Evolutionary conservation across 2,797 vertebrate species (phyloP).

Genomic region (Takifugu rubripes): DNA sequence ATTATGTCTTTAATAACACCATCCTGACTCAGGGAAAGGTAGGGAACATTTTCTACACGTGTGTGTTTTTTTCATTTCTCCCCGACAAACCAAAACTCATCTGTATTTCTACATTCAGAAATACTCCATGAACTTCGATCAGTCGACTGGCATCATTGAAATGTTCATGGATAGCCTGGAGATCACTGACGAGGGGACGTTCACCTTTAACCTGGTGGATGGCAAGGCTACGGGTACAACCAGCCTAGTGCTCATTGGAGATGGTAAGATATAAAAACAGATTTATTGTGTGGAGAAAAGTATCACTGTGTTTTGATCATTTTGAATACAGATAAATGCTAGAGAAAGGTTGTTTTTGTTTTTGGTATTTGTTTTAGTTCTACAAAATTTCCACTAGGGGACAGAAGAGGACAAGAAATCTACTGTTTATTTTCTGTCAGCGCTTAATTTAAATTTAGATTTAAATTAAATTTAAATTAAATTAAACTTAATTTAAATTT

Average conservation of each 20-base stretch:
- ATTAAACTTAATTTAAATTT: background rate
- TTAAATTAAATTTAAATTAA: background rate
- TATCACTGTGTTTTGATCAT: background rate
- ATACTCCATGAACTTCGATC: slow-evolving; percentile 92
- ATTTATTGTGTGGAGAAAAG: background rate
- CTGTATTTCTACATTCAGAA: slow-evolving; percentile 78
- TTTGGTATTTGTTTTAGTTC: slow-evolving; percentile 39
- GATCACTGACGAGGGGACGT: slow-evolving; percentile 92
- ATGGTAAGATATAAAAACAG: slow-evolving; percentile 73
- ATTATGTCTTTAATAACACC: slow-evolving; percentile 90
- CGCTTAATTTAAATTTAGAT: background rate
- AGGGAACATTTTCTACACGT: slow-evolving; percentile 4
- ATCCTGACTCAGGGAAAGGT: slow-evolving; percentile 88
- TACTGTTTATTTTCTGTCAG: background rate
- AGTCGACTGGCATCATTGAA: slow-evolving; percentile 87
- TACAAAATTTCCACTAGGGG: slow-evolving; percentile 55
- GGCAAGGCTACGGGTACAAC: slow-evolving; percentile 93
- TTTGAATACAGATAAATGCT: background rate
- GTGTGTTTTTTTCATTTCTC: background rate
- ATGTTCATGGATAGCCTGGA: slow-evolving; percentile 96
- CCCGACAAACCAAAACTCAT: background rate
- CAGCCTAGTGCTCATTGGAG: slow-evolving; percentile 93
- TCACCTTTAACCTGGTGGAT: slow-evolving; percentile 93
- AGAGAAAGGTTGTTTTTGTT: background rate
- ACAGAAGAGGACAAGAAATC: slow-evolving; percentile 61